These are phyloP conservation scores for Xenopus laevis DNA, from an alignment of 2,113 vertebrate genomes.

Conservation along the genomic window DNA sequence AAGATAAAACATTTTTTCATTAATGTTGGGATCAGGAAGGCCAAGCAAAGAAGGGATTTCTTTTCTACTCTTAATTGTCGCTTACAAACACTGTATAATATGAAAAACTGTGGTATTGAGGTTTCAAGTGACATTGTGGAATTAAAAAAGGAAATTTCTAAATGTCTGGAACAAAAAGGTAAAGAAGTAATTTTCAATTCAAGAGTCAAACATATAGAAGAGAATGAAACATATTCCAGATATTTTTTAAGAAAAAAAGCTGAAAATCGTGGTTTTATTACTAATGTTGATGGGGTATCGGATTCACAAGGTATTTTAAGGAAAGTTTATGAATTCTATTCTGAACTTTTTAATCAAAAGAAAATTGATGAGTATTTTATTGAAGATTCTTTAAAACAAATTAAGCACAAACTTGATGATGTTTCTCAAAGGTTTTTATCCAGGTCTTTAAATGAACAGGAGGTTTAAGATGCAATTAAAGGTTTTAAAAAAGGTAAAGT, in stretches of 20 bases:
- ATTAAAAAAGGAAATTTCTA: too few relatives aligned
- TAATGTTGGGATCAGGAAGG: background rate
- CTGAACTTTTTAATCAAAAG: background rate
- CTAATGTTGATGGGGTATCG: background rate
- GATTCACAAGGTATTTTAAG: too few relatives aligned
- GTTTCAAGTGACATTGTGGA: background rate
- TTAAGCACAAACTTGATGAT: background rate
- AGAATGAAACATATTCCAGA: too few relatives aligned
- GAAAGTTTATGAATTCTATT: background rate
- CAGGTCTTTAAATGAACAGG: background rate
- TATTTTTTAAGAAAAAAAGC: background rate
- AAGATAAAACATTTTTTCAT: background rate
- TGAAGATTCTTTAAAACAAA: background rate
- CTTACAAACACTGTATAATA: background rate
- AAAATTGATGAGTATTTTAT: background rate
- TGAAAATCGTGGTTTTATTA: background rate
- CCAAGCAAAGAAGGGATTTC: background rate
- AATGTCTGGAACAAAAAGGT: too few relatives aligned
- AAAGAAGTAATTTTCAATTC: too few relatives aligned
- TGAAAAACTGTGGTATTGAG: background rate
- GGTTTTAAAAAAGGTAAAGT: background rate
- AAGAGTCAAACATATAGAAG: too few relatives aligned
- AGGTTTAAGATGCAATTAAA: background rate
- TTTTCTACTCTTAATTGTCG: background rate
- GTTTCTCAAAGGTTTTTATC: background rate